These are phyloP conservation scores for Gymnocheta viridis DNA, from an alignment of 2,888 invertebrate genomes.

Conservation along the genomic window DNA sequence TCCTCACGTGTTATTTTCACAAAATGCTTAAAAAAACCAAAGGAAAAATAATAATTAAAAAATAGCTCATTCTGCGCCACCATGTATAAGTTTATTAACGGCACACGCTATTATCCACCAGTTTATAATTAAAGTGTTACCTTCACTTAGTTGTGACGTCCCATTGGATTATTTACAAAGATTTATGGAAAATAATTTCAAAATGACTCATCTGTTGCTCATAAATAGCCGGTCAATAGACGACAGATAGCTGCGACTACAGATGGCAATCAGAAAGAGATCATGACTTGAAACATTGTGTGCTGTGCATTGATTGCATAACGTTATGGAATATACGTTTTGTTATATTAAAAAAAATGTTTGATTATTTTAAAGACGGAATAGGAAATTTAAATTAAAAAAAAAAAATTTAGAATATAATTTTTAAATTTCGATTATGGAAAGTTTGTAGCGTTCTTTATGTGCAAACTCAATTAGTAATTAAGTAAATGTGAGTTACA, in stretches of 20 bases:
- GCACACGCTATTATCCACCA: slow-evolving; percentile 43
- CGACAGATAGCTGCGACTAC: neutral
- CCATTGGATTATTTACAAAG: slow-evolving; percentile 29
- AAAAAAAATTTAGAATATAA: too few relatives aligned
- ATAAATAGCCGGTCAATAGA: neutral
- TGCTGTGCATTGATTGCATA: neutral
- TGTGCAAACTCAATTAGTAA: too few relatives aligned
- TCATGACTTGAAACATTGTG: slow-evolving; percentile 27
- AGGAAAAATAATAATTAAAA: too few relatives aligned
- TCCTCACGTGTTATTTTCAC: too few relatives aligned
- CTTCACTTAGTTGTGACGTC: slow-evolving; percentile 56
- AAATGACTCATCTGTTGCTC: slow-evolving; percentile 29
- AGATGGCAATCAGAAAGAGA: neutral
- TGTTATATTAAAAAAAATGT: slow-evolving; percentile 4
- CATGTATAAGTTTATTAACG: slow-evolving; percentile 13
- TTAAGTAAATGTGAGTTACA: too few relatives aligned
- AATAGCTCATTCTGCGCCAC: too few relatives aligned
- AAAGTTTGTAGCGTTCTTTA: too few relatives aligned
- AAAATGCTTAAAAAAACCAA: too few relatives aligned
- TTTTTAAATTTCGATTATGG: too few relatives aligned
- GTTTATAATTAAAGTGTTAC: slow-evolving; percentile 6
- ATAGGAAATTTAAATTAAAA: neutral
- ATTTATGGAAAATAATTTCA: slow-evolving; percentile 36
- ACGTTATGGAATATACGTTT: slow-evolving; percentile 27
- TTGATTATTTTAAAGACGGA: slow-evolving; percentile 1